phyloP scores from a whole-genome alignment of 2,113 vertebrate genomes.

The Aspidoscelis tigris region DNA sequence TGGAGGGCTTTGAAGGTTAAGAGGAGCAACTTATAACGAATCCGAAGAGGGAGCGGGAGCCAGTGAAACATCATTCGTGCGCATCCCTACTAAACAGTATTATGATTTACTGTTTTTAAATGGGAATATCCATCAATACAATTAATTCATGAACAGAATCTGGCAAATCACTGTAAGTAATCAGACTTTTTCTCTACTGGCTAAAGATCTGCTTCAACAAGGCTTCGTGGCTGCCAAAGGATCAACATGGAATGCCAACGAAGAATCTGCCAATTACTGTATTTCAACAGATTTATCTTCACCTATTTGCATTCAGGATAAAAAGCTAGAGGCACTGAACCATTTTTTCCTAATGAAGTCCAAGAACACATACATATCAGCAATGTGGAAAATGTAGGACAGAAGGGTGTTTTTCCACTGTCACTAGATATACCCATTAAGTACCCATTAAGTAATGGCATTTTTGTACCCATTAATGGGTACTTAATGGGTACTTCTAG shows the following conservation, averaged over 20 bases:
- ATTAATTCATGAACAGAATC: not conserved
- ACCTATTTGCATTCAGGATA: not conserved
- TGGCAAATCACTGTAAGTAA: not conserved
- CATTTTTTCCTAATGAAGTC: not conserved
- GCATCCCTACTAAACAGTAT: not conserved
- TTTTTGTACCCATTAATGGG: too few species aligned
- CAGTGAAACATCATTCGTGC: too few species aligned
- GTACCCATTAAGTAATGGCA: too few species aligned
- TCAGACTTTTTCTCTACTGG: fast-evolving
- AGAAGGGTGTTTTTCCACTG: too few species aligned
- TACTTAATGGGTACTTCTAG: too few species aligned
- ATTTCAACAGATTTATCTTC: conserved; percentile 4
- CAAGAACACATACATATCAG: not conserved
- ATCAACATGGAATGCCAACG: too few species aligned
- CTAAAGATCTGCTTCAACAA: not conserved
- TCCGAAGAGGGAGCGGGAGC: too few species aligned
- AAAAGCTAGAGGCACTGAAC: not conserved
- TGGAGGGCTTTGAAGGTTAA: too few species aligned
- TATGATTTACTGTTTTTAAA: not conserved
- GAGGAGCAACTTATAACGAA: too few species aligned
- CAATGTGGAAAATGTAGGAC: not conserved
- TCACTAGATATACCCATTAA: too few species aligned
- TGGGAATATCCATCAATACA: fast-evolving
- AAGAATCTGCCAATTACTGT: not conserved
- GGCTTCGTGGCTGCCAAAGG: not conserved